These are phyloP conservation scores for Hemicentrotus pulcherrimus DNA, from an alignment of 35 echinoderm and acorn worm species.

Conservation along the genomic window DNA sequence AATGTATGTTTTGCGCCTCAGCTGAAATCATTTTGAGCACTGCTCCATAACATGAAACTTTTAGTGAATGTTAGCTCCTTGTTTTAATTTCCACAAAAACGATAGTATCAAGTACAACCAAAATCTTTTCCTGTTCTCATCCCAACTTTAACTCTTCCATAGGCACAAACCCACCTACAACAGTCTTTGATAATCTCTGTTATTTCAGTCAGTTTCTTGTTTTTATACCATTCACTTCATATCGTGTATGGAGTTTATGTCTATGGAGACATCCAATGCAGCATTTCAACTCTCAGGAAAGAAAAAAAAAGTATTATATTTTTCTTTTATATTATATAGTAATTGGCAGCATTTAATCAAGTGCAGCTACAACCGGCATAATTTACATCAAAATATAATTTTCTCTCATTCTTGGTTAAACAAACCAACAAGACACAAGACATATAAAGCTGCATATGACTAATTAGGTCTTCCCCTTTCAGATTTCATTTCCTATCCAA, in stretches of 20 bases:
- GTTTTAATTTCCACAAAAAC: background rate
- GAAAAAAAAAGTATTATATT: background rate
- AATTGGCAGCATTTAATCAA: slow-evolving; percentile 6
- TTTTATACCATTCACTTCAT: background rate
- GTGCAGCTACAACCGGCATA: background rate
- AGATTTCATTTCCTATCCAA: background rate
- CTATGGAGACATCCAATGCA: background rate
- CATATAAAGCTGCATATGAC: background rate
- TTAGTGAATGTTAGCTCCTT: background rate
- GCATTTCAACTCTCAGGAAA: background rate
- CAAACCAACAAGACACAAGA: background rate
- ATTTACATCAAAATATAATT: background rate
- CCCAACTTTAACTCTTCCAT: background rate
- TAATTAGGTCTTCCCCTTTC: background rate
- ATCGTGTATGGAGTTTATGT: background rate
- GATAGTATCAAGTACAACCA: background rate
- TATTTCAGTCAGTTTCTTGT: background rate
- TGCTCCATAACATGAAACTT: background rate
- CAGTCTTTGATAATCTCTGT: background rate
- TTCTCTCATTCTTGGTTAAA: background rate
- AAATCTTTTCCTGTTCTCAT: background rate
- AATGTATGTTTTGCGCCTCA: too few relatives aligned
- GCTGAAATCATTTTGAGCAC: background rate
- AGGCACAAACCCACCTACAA: background rate
- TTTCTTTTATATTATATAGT: background rate